Percentiles rank a stretch among this genome's conserved stretches.
Evolutionary conservation across 2,797 vertebrate genomes (phyloP).

Genomic region (Apogon hyalosoma): DNA sequence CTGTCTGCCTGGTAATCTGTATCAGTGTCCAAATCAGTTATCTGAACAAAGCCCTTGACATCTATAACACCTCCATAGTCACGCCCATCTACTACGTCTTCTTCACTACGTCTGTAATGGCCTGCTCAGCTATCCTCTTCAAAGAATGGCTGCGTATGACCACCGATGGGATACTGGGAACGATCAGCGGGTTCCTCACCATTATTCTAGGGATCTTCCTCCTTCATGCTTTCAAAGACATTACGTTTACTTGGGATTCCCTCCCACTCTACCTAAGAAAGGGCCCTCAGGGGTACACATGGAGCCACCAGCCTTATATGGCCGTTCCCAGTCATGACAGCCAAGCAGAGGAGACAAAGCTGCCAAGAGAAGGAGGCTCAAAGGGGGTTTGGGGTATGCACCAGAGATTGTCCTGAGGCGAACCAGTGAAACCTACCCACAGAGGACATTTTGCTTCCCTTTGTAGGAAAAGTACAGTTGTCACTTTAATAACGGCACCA

Average conservation of each 20-base stretch:
- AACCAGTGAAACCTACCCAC: constrained; percentile 7
- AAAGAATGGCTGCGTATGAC: constrained; percentile 90
- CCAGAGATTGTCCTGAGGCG: constrained; percentile 52
- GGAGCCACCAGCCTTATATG: constrained; percentile 71
- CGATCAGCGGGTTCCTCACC: constrained; percentile 89
- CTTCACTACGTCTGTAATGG: constrained; percentile 89
- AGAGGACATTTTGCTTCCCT: too few species aligned
- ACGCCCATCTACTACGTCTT: constrained; percentile 90
- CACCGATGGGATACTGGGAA: constrained; percentile 79
- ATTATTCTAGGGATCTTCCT: constrained; percentile 89
- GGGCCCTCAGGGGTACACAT: constrained; percentile 49
- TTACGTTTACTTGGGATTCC: constrained; percentile 81
- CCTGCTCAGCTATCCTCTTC: constrained; percentile 89
- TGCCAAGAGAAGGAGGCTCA: constrained; percentile 48
- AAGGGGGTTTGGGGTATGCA: constrained; percentile 38
- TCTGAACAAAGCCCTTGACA: constrained; percentile 90
- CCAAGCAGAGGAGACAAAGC: constrained; percentile 43
- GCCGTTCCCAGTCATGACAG: constrained; percentile 64
- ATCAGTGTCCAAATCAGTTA: constrained; percentile 89
- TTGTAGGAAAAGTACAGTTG: too few species aligned
- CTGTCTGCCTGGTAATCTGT: constrained; percentile 86
- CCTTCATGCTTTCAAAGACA: constrained; percentile 87
- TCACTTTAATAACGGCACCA: too few species aligned
- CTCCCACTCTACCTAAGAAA: constrained; percentile 83
- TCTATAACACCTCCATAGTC: constrained; percentile 88